A percentile compares a stretch with the other conserved stretches of the same genome.
Conservation (phyloP, 2,888 invertebrate genomes). For the Agrotis puta region DNA sequence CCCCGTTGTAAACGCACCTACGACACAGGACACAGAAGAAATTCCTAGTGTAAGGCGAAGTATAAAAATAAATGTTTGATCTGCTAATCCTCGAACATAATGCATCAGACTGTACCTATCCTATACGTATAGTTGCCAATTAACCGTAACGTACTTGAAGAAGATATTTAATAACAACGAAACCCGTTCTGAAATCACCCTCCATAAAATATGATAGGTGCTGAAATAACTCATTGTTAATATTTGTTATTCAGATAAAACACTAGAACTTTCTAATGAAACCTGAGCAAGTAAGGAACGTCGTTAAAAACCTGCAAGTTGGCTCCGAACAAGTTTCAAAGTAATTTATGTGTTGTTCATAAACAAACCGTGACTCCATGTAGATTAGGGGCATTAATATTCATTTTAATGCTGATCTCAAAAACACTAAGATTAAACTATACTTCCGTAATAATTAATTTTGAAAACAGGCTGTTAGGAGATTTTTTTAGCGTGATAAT, state of each 20-base stretch:
- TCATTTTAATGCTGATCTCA: constrained; percentile 45
- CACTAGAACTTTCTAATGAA: constrained; percentile 37
- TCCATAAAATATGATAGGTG: background rate
- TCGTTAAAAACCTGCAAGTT: constrained; percentile 29
- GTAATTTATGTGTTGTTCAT: constrained; percentile 49
- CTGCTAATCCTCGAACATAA: background rate
- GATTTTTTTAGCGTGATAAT: no score
- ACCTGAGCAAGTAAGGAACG: constrained; percentile 22
- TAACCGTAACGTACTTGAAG: background rate
- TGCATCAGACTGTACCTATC: background rate
- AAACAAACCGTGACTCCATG: constrained; percentile 39
- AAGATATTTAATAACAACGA: background rate
- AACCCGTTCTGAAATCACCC: background rate
- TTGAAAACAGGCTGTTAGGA: background rate
- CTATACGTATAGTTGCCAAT: background rate
- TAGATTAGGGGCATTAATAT: constrained; percentile 50
- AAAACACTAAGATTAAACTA: constrained; percentile 30
- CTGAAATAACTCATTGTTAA: constrained; percentile 15
- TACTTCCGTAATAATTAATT: constrained; percentile 26
- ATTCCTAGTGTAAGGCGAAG: no score
- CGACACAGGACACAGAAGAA: no score
- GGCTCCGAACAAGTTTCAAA: constrained; percentile 44
- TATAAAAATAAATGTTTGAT: no score
- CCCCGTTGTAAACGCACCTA: no score
- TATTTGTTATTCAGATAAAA: constrained; percentile 37